Base-by-base conservation (phyloP, 1,140 invertebrate genomes). In the Drusus annulatus region DNA sequence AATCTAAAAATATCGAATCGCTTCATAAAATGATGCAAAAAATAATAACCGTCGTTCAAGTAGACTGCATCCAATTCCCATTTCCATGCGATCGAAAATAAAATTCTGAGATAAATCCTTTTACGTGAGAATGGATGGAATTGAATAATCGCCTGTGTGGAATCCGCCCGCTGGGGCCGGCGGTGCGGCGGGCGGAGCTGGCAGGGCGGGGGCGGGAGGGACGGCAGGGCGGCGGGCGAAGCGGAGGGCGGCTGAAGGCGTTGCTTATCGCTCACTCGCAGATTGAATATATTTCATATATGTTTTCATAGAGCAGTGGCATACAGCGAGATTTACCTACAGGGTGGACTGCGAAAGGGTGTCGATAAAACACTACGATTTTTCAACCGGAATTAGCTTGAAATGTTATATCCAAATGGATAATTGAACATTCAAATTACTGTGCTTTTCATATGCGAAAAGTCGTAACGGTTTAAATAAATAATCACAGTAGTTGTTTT, bases 231-330 rank as follows among this genome's bases (percentile, higher is more conserved):
- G 60, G 62, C n/a, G 58, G 69, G 60, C 13, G 54, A n/a, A 51
- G 50, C 17, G 58, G 56, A 15, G 51, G 69, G 81, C 58, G 79
- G 79, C 68, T 80, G 79, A 83, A 80, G 81, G 79, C 75, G 81
- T 76, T 75, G 71, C 82, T 83, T 83, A 83, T 83, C 82, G 82
- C 82, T 83, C 80, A 83, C 82, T 83, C 80, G 82, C 82, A 83
- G 82, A 83, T 83, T 83, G 82, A 83, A 83, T 83, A 83, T 83
- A 83, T 83, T 83, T 83, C 82, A 83, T 83, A 83, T 62, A 78
- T 83, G 82, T 79, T 83, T 83, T 79, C 82, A 76, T 62, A 82
- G 75, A 80, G 79, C 79, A 19, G 79, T 13, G 25, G 62, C 54
- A 50, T 17, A 65, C 62, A 71, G 68, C 45, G 21, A 65, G 62